Evolutionary conservation across 2,113 vertebrate species (phyloP).

Genomic region (Gymnogyps californianus): DNA sequence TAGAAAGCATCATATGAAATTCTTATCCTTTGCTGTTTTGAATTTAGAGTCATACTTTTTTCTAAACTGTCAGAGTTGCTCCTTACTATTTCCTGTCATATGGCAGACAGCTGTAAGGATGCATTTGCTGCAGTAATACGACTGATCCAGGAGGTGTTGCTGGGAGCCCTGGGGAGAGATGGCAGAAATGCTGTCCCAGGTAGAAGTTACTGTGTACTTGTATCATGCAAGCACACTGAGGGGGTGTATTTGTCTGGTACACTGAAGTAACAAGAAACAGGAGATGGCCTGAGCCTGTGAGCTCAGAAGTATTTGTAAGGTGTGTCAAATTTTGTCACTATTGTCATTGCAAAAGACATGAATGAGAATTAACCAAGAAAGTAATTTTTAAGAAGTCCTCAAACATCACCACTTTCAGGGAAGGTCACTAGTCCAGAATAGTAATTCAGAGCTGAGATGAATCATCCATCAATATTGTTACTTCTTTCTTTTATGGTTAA

Average conservation of each 20-base stretch:
- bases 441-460: background rate
- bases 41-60: background rate
- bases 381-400: background rate
- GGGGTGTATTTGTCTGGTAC: background rate
- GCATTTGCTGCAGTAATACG: background rate
- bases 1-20: background rate
- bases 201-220: background rate
- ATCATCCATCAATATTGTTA: background rate
- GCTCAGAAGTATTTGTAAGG: background rate
- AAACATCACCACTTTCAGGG: background rate
- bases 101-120: background rate
- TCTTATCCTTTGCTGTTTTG: background rate
- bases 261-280: background rate
- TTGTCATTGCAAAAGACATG: background rate
- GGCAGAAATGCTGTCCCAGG: background rate
- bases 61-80: background rate
- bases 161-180: background rate
- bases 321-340: background rate
- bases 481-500: background rate
- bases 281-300: background rate
- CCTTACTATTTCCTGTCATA: background rate
- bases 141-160: background rate
- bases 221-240: too few species aligned
- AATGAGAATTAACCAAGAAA: background rate
- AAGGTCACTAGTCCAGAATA: background rate